Base-by-base conservation (phyloP, 2,113 vertebrate genomes). In the Ibidorhyncha struthersii region DNA sequence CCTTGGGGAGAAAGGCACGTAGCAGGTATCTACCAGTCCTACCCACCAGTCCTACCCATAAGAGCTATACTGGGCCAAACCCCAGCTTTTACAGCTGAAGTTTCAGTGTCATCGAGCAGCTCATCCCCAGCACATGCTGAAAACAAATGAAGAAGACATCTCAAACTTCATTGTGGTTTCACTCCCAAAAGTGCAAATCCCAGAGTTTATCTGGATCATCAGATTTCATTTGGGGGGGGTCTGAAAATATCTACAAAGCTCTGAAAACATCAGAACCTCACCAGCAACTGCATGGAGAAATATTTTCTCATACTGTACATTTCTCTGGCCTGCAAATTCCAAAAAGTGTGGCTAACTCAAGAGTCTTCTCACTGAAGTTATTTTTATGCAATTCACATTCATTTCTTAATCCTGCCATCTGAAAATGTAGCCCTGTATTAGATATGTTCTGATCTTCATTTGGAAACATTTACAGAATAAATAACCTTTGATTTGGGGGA, bases 341-440 rank as follows among this genome's bases (percentile, higher is more conserved):
- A 96, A 95, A 95, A 74, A 41, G 2, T 41, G 47, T 86, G 41
- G 21, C 20, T 63, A 82, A 82, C 12, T 38, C 9, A 29, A 23
- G 29, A 77, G 32, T 58, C 84, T 71, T 84, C 32, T 62, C 43
- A 71, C 20, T 47, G 38, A 78, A 78, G 15, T 12, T 86, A 43
- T 95, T 94, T 91, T 90, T 80, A 92, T 62, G 36, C 38, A 93
- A 87, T 96, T 96, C 52, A 74, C 29, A 79, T 83, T 74, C 22
- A 96, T 62, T 96, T 87, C 45, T 43, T 63, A 81, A 84, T 67
- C 21, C 34, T 79, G 41, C 40, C 63, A 87, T 92, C 61, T 93
- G 58, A 97, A 98, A 98, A 93, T 38, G 96, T 7, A 63, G 56
- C 50, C 97, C 67, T 92, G 36, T 79, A 95, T 92, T 94, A 94